Evolutionary conservation across 2,888 invertebrate genomes (phyloP).

Genomic region (Arctia plantaginis): DNA sequence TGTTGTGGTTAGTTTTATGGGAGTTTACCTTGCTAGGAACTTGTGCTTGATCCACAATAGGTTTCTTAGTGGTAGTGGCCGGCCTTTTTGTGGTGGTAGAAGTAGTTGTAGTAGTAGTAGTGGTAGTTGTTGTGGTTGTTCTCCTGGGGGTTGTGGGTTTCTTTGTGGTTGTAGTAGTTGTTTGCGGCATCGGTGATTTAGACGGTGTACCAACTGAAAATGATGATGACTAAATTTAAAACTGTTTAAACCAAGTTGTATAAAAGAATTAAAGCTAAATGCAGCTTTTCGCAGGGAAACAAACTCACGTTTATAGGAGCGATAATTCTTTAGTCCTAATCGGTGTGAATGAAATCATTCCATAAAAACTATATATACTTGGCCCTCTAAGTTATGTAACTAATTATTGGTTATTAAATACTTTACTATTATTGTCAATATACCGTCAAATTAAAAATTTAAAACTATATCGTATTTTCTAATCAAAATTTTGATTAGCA

Average conservation of each 20-base stretch:
- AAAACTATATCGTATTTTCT: neutral
- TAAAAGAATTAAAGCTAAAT: neutral
- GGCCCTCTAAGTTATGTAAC: neutral
- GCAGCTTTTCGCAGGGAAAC: neutral
- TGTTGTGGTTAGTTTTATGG: neutral
- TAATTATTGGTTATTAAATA: neutral
- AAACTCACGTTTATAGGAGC: neutral
- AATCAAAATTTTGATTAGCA: neutral
- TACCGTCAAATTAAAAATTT: neutral
- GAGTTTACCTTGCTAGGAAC: slow-evolving; percentile 66
- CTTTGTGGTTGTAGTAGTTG: slow-evolving; percentile 50
- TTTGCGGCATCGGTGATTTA: slow-evolving; percentile 62
- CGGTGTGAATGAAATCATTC: no score
- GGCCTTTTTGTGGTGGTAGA: slow-evolving; percentile 48
- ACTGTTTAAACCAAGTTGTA: neutral
- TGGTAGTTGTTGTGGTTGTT: slow-evolving; percentile 42
- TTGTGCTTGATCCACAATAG: slow-evolving; percentile 61
- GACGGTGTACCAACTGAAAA: slow-evolving; percentile 60
- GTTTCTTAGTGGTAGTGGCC: slow-evolving; percentile 60
- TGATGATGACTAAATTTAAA: neutral
- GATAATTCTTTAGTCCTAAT: neutral
- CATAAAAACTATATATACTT: neutral
- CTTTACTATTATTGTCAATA: neutral
- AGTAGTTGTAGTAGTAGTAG: slow-evolving; percentile 18
- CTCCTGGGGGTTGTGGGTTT: slow-evolving; percentile 52